phyloP scores from a whole-genome alignment of 2,888 invertebrate species.

The Hyppa rectilinea region DNA sequence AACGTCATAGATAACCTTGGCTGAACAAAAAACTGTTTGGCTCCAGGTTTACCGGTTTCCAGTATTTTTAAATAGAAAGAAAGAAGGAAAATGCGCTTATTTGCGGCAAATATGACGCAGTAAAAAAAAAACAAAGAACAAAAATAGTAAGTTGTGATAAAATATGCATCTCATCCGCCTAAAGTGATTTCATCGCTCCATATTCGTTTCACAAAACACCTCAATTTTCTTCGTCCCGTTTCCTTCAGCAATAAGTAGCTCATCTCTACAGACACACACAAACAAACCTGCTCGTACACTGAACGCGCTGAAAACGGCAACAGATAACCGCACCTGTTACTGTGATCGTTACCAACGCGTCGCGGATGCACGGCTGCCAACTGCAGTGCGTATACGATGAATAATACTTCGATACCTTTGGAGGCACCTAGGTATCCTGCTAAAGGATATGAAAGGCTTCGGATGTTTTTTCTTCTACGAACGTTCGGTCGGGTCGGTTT shows the following conservation, averaged over 20 bases:
- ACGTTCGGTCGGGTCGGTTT: too few species aligned
- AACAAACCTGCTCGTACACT: slow-evolving; percentile 2
- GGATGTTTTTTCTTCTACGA: too few species aligned
- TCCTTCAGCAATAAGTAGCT: slow-evolving; percentile 5
- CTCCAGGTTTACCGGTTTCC: background rate
- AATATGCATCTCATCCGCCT: too few species aligned
- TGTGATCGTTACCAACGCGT: slow-evolving; percentile 24
- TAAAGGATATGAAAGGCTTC: background rate
- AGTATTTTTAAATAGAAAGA: background rate
- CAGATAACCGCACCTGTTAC: slow-evolving; percentile 52
- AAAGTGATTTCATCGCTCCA: background rate
- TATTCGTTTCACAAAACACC: background rate
- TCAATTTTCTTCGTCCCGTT: background rate
- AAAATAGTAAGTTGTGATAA: too few species aligned
- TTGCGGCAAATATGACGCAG: too few species aligned
- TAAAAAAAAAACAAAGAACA: too few species aligned
- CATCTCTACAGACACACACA: background rate
- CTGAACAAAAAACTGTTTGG: background rate
- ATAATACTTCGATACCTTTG: slow-evolving; percentile 17
- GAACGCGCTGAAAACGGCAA: slow-evolving; percentile 29
- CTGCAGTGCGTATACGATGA: slow-evolving; percentile 29
- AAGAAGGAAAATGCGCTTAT: too few species aligned
- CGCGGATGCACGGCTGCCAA: slow-evolving; percentile 39
- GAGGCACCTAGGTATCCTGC: background rate
- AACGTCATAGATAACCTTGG: background rate